phyloP scores from a whole-genome alignment of 2,797 vertebrate genomes.

The Trachops cirrhosus region DNA sequence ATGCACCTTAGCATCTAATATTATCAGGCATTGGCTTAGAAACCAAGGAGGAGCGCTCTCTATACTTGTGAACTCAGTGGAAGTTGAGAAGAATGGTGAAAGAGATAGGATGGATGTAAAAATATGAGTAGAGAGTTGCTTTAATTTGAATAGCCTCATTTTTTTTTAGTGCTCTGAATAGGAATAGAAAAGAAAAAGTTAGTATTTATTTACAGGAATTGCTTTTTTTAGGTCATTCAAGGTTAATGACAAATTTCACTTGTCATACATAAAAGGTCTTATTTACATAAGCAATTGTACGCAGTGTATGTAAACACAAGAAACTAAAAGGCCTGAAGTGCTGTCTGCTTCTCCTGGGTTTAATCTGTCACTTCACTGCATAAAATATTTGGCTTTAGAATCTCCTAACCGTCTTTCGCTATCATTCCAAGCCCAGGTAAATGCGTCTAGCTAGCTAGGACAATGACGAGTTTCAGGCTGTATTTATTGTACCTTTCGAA shows the following conservation, averaged over 20 bases:
- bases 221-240: slow-evolving; percentile 63
- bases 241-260: slow-evolving; percentile 65
- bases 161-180: slow-evolving; percentile 58
- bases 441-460: slow-evolving; percentile 23
- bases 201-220: slow-evolving; percentile 72
- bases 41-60: not conserved
- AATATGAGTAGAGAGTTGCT: slow-evolving; percentile 55
- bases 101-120: slow-evolving; percentile 65
- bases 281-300: slow-evolving; percentile 26
- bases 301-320: not conserved
- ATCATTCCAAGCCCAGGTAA: slow-evolving; percentile 18
- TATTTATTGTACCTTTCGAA: not conserved
- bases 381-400: slow-evolving; percentile 67
- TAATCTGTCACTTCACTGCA: not conserved
- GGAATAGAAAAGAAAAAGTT: slow-evolving; percentile 65
- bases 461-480: slow-evolving; percentile 21
- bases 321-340: slow-evolving; percentile 37
- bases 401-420: slow-evolving; percentile 33
- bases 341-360: not conserved
- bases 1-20: not conserved
- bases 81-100: slow-evolving; percentile 49
- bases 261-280: slow-evolving; percentile 46
- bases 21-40: slow-evolving; percentile 46
- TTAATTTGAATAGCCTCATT: slow-evolving; percentile 49
- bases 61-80: slow-evolving; percentile 38